A percentile compares a stretch with the other conserved stretches of the same genome.
Conservation (phyloP, 1,140 invertebrate species). For the Magallana gigas region DNA sequence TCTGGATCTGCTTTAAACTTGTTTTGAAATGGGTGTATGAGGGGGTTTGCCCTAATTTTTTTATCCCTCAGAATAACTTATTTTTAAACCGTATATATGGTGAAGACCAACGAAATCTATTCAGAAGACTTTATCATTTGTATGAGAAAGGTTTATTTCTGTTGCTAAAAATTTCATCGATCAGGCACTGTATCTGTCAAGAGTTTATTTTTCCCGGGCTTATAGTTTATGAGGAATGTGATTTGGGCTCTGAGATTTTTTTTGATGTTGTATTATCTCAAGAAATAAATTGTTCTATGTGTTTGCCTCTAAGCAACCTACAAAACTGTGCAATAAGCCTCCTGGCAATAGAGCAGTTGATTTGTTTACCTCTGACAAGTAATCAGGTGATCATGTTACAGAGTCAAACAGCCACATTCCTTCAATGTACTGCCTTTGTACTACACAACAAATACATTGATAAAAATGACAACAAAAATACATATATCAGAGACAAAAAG, state of each 20-base stretch:
- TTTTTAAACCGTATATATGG: no score
- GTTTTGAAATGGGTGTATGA: no score
- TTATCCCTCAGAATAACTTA: no score
- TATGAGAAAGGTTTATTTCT: no score
- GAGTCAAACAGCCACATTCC: not conserved
- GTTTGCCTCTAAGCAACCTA: not conserved
- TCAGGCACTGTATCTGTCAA: no score
- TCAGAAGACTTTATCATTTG: no score
- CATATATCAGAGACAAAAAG: not conserved
- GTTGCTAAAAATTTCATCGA: no score
- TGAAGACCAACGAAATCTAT: no score
- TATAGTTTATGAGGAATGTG: no score
- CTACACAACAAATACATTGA: not conserved
- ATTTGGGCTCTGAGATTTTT: no score
- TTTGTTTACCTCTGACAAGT: not conserved
- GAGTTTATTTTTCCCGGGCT: no score
- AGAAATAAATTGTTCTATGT: not conserved
- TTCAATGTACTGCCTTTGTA: not conserved
- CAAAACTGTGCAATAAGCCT: not conserved
- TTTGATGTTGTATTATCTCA: not conserved
- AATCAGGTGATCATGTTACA: not conserved
- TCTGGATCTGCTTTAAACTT: no score
- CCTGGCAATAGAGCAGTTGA: not conserved
- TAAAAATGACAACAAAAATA: not conserved
- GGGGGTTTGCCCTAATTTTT: constrained; percentile 44